Percentiles rank a stretch among this genome's conserved stretches.
Conservation (phyloP, 2,797 vertebrate species). For the Lepus townsendii region DNA sequence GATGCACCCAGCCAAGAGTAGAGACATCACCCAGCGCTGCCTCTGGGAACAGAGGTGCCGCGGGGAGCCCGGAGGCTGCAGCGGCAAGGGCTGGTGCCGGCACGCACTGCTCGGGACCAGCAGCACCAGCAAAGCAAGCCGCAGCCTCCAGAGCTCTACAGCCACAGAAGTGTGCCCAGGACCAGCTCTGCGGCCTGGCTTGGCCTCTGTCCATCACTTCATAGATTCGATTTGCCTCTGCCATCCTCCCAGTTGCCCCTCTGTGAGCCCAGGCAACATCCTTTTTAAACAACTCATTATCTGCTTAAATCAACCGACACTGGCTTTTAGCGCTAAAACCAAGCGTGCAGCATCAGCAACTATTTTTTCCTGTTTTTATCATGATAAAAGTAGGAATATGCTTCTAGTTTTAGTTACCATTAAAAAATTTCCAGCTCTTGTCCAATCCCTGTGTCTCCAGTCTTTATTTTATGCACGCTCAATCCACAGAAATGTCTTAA, state of each 20-base stretch:
- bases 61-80: not conserved
- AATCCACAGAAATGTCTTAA: conserved; percentile 24
- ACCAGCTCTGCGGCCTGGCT: not conserved
- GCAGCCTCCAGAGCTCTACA: not conserved
- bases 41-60: not conserved
- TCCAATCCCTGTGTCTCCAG: conserved; percentile 3
- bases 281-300: conserved; percentile 6
- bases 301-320: not conserved
- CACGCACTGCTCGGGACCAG: not conserved
- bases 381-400: not conserved
- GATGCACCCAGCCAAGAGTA: not conserved
- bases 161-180: not conserved
- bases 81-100: not conserved
- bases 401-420: not conserved
- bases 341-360: not conserved
- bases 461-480: not conserved
- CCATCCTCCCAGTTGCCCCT: not conserved
- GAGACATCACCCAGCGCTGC: not conserved
- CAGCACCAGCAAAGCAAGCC: accelerated
- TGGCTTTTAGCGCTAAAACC: not conserved
- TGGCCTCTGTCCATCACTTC: not conserved
- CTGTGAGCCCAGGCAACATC: not conserved
- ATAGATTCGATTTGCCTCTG: not conserved
- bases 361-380: conserved; percentile 8
- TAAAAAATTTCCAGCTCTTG: conserved; percentile 43